Base-by-base conservation (phyloP, 2,113 vertebrate species). In the Nannobrachium achirus region DNA sequence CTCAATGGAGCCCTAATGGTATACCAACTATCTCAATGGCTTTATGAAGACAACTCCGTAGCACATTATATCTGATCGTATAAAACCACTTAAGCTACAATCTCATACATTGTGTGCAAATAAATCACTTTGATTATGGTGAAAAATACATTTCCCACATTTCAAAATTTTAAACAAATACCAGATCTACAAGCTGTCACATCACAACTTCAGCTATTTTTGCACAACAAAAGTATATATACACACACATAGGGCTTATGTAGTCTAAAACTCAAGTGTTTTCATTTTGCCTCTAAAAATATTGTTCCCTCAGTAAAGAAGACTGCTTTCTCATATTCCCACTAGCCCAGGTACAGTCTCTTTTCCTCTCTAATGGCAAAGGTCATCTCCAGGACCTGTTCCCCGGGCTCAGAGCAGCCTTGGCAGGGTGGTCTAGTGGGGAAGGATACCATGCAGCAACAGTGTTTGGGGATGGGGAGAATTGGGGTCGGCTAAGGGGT, bases 301-400 rank as follows among this genome's bases (percentile, higher is more conserved):
- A 69, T n/a, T n/a, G 77, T 67, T 74, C 25, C 49, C 58, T 58
- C 53, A 69, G 58, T 45, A 39, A 44, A 60, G 53, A 52, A 65
- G 53, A 46, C 19, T 10, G 49, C 81, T 81, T 68, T 73, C 66
- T 76, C 64, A 70, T 38, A 81, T 78, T 62, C n/a, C 55, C 50
- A 63, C 58, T 42, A 10, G 50, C 20, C 66, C 86, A 86, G 81
- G 77, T 87, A 76, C 71, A 76, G 69, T 15, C 56, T 75, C 33
- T 11, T 45, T 33, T 81, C 71, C 75, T 73, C 75, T 75, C 71
- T 64, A 52, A 41, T 67, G 71, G 42, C n/a, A 10, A 51, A 52
- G 67, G 25, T 33, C 25, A 33, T 33, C 25, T 33, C 64, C 71
- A 0, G 6, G 67, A 66, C 61, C 64, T 52, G 59, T 25, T 81